Percentiles rank a stretch among this genome's conserved stretches.
These are phyloP conservation scores for Drosophila lacteicornis DNA, from an alignment of 1,140 invertebrate species.

Conservation along the genomic window DNA sequence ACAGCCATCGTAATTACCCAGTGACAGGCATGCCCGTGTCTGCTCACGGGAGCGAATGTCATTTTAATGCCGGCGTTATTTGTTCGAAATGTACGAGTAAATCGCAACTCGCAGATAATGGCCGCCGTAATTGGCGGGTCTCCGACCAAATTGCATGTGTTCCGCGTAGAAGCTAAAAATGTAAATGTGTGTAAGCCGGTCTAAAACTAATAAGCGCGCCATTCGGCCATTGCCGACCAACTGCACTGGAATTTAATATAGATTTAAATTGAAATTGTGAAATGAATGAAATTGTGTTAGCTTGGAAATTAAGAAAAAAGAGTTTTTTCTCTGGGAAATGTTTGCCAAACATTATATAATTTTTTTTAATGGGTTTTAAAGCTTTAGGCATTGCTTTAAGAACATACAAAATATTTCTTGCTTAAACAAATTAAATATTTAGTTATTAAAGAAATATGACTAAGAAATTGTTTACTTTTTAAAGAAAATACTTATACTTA, in stretches of 20 bases:
- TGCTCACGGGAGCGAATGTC: slow-evolving; percentile 54
- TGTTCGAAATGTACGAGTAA: slow-evolving; percentile 72
- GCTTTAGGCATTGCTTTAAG: no score
- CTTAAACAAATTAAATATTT: no score
- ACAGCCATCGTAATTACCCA: slow-evolving; percentile 54
- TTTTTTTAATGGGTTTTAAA: no score
- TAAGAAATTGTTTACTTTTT: no score
- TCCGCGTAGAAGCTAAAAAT: slow-evolving; percentile 41
- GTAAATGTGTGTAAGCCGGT: slow-evolving; percentile 47
- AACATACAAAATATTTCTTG: no score
- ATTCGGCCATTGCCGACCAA: slow-evolving; percentile 12
- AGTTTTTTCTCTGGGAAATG: not conserved
- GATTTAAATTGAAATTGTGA: no score
- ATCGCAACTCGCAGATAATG: slow-evolving; percentile 75
- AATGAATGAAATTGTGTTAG: not conserved
- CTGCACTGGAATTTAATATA: slow-evolving; percentile 5
- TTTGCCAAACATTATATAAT: not conserved
- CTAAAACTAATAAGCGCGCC: slow-evolving; percentile 55
- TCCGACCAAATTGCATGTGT: slow-evolving; percentile 72
- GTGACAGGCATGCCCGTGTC: slow-evolving; percentile 59
- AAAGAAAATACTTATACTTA: no score
- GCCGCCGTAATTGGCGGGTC: slow-evolving; percentile 67
- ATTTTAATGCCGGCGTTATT: slow-evolving; percentile 71
- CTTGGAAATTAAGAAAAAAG: not conserved
- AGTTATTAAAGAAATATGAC: no score